A percentile compares a stretch with the other conserved stretches of the same genome.
Evolutionary conservation across 23 tunicate genomes (phyloP).

Genomic region (Oikopleura albicans): DNA sequence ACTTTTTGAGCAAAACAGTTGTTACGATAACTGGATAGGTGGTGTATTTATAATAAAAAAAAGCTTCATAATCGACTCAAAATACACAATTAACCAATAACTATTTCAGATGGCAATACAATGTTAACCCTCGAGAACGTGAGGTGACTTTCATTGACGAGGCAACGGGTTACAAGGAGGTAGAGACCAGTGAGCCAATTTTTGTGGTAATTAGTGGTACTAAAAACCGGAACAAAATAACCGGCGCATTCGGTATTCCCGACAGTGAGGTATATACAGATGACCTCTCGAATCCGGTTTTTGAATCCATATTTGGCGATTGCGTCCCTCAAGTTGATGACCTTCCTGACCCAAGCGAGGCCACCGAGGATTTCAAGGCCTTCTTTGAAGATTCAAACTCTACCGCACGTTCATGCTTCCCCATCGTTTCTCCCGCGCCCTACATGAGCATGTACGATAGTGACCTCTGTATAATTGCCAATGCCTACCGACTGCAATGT

Average conservation of each 20-base stretch:
- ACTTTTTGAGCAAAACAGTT: too few relatives aligned
- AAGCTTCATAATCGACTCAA: too few relatives aligned
- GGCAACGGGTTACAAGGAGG: too few relatives aligned
- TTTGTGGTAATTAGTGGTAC: too few relatives aligned
- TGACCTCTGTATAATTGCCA: slow-evolving; percentile 27
- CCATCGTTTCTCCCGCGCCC: slow-evolving; percentile 45
- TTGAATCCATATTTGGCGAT: not conserved
- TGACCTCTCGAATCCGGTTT: not conserved
- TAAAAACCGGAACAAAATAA: not conserved
- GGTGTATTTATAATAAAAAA: too few relatives aligned
- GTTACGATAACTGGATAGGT: too few relatives aligned
- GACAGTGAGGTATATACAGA: not conserved
- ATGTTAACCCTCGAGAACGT: too few relatives aligned
- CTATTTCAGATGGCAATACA: too few relatives aligned
- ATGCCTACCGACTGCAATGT: not conserved
- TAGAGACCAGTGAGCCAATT: too few relatives aligned
- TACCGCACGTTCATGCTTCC: slow-evolving; percentile 40
- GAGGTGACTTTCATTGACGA: too few relatives aligned
- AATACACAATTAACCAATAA: too few relatives aligned
- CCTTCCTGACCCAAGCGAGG: not conserved
- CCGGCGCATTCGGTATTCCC: not conserved
- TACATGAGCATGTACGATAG: slow-evolving; percentile 43
- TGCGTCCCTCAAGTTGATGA: not conserved
- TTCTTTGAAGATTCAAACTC: slow-evolving; percentile 33
- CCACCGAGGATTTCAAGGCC: not conserved